Percentiles rank a stretch among this genome's conserved stretches.
phyloP scores from a whole-genome alignment of 2,113 vertebrate species.

The Asarcornis scutulata region DNA sequence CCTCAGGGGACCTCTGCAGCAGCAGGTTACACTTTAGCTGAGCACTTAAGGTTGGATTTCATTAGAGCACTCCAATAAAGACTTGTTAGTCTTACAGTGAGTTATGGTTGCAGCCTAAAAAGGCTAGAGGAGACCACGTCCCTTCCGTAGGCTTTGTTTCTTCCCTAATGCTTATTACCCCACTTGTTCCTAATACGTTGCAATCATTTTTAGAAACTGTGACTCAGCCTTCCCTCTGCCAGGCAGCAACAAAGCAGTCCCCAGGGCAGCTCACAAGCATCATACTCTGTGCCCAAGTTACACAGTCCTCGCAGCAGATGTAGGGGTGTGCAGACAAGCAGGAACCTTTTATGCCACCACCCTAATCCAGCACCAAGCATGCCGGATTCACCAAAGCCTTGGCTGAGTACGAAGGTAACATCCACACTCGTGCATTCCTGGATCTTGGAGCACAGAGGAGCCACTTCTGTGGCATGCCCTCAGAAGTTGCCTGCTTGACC shows the following conservation, averaged over 20 bases:
- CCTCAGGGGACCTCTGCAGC: not conserved
- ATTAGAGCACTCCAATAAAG: not conserved
- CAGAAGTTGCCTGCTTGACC: not conserved
- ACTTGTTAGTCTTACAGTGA: not conserved
- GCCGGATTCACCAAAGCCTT: not conserved
- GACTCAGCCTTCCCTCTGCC: not conserved
- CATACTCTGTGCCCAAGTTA: accelerated
- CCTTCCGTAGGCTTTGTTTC: not conserved
- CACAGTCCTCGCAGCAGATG: not conserved
- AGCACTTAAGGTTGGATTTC: not conserved
- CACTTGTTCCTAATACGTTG: not conserved
- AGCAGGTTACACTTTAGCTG: not conserved
- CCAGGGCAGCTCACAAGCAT: not conserved
- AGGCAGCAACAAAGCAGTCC: not conserved
- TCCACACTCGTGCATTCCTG: not conserved
- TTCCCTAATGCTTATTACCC: not conserved
- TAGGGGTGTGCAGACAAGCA: accelerated
- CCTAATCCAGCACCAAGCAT: not conserved
- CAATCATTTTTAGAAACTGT: not conserved
- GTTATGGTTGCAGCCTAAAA: not conserved
- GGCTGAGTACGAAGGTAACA: accelerated
- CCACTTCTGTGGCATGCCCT: not conserved
- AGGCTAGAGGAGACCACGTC: not conserved
- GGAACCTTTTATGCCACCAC: not conserved
- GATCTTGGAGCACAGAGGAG: not conserved